Percentiles rank a stretch among this genome's conserved stretches.
phyloP scores from a whole-genome alignment of 2,888 invertebrate genomes.

The Eucera pruinosa region DNA sequence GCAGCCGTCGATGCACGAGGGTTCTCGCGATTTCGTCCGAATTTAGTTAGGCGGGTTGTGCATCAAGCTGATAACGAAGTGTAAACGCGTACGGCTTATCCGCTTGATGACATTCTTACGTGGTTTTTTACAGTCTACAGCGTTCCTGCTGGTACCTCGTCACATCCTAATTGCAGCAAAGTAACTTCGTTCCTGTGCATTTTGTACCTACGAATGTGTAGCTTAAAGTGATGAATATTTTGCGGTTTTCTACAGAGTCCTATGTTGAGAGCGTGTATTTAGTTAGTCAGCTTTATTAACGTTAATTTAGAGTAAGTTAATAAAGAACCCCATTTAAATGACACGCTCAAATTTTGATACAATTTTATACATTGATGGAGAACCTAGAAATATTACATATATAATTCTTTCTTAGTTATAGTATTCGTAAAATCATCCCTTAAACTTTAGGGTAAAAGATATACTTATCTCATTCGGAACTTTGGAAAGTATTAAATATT shows the following conservation, averaged over 20 bases:
- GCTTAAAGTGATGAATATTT: conserved; percentile 6
- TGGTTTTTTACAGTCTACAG: conserved; percentile 18
- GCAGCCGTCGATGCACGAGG: conserved; percentile 43
- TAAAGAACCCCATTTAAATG: no score
- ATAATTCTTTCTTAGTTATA: no score
- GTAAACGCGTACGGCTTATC: background rate
- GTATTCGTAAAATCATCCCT: no score
- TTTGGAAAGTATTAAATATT: no score
- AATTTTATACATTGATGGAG: no score
- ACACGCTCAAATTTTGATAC: no score
- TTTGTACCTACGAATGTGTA: background rate
- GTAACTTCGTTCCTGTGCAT: conserved; percentile 5
- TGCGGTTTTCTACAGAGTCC: background rate
- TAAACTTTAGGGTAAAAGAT: no score
- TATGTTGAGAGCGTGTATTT: background rate
- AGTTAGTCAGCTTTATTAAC: background rate
- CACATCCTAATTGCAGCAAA: background rate
- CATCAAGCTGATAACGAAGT: conserved; percentile 48
- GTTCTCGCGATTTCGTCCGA: conserved; percentile 61
- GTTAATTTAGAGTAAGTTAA: background rate
- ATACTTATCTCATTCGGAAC: no score
- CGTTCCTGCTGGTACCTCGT: background rate
- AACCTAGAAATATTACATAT: no score
- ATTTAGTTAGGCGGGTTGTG: conserved; percentile 49
- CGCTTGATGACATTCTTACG: conserved; percentile 34